These are phyloP conservation scores for Arctopsyche grandis DNA, from an alignment of 1,140 invertebrate genomes.

Conservation along the genomic window DNA sequence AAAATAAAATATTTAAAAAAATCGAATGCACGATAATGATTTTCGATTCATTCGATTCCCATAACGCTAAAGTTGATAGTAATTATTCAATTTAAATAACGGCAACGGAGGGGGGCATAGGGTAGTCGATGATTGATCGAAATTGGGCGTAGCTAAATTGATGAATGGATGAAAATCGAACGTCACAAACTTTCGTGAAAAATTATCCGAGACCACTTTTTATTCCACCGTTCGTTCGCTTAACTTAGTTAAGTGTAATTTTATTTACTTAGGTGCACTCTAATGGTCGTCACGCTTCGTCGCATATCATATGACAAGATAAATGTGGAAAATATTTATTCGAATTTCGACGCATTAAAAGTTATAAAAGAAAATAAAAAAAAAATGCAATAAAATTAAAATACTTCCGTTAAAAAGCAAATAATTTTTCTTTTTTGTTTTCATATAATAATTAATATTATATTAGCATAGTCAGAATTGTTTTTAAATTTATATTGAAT, in stretches of 20 bases:
- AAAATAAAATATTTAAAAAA: too few species aligned
- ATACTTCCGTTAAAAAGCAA: too few species aligned
- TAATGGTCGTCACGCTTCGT: conserved; percentile 38
- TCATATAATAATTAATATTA: too few species aligned
- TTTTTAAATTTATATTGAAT: too few species aligned
- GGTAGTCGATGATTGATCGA: conserved; percentile 32
- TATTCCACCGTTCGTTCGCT: not conserved
- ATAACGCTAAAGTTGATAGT: not conserved
- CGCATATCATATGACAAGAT: not conserved
- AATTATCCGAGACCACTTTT: conserved; percentile 33
- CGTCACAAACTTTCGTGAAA: conserved; percentile 38
- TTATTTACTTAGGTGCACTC: conserved; percentile 32
- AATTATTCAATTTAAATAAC: conserved; percentile 40
- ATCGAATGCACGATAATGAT: not conserved
- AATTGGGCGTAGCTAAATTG: conserved; percentile 41
- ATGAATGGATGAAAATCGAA: conserved; percentile 34
- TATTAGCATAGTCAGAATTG: too few species aligned
- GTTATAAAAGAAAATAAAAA: too few species aligned
- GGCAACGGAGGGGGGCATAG: not conserved
- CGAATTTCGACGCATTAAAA: not conserved
- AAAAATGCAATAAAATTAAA: too few species aligned
- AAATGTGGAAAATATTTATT: not conserved
- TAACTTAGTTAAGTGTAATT: conserved; percentile 32
- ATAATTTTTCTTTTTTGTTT: too few species aligned
- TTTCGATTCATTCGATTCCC: conserved; percentile 4